Evolutionary conservation across 2,888 invertebrate species (phyloP), one percentile per base, ranked within the genome.

Genomic region (Amorpha juglandis): DNA sequence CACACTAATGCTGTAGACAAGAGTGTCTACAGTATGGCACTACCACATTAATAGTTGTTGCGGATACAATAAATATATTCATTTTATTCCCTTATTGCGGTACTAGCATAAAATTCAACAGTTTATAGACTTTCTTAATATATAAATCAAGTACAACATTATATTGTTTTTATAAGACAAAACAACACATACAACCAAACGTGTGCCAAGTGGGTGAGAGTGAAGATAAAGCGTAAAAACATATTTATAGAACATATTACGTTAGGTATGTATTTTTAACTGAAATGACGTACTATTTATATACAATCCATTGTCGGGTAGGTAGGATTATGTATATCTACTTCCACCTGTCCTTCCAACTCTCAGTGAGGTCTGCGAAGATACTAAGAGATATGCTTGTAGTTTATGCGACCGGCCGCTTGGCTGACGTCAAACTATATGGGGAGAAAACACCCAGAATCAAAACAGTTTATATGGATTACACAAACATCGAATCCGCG

Each of bases 141-240:
- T 33, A 33, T n/a, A 35, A n/a, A 53, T 53, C 33, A 33, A n/a
- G 27, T 53, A 33, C 4, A n/a, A 4, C n/a, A 14, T 33, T n/a
- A 33, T n/a, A 77, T 76, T 80, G 75, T 82, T 81, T 78, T 81
- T 67, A 75, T 77, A 74, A 75, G 80, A 76, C 77, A 81, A 77
- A 80, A 76, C 75, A 80, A 76, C 75, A 73, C 71, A 21, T 58
- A 58, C n/a, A n/a, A 16, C 45, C 52, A 14, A 55, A 14, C 74
- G 69, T 73, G 80, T 91, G 92, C 92, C 92, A 92, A 92, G 85
- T 92, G 79, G 90, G 92, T 90, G 91, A 92, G 86, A 89, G 88
- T 91, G 89, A 89, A 88, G 81, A 63, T 51, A 63, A 47, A 14
- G 63, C 38, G 51, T 51, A 63, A 63, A 47, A 48, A 19, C 27